Evolutionary conservation across 92 coral and sea anemone genomes (phyloP).

Genomic region (Zoanthus solanderi): DNA sequence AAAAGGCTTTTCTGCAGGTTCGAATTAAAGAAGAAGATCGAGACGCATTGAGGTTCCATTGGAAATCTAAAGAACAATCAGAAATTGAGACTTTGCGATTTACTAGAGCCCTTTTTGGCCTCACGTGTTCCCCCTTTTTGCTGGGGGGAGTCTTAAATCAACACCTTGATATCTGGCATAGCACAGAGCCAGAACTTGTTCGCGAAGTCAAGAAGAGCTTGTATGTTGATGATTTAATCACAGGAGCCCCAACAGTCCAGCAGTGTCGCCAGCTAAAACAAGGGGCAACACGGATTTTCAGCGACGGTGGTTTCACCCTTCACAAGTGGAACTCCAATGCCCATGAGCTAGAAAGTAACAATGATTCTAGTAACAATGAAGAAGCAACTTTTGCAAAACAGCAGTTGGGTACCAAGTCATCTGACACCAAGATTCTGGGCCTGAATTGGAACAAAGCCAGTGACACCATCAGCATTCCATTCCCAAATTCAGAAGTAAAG

Average conservation of each 20-base stretch:
- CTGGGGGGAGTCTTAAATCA: constrained; percentile 32
- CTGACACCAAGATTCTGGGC: constrained; percentile 31
- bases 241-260: constrained; percentile 36
- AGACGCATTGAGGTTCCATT: constrained; percentile 7
- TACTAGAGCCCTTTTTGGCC: too few relatives aligned
- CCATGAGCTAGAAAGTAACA: neutral
- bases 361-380: neutral
- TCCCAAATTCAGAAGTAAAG: too few relatives aligned
- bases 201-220: constrained; percentile 15
- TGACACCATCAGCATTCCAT: too few relatives aligned
- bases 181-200: constrained; percentile 32
- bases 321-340: neutral
- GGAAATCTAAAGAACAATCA: constrained; percentile 34
- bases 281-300: constrained; percentile 35
- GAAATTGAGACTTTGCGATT: constrained; percentile 25
- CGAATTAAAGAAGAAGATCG: neutral
- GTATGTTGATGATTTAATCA: constrained; percentile 32
- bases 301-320: constrained; percentile 12
- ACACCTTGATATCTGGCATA: constrained; percentile 9
- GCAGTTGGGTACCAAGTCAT: constrained; percentile 42
- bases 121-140: neutral
- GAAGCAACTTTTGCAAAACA: constrained; percentile 5
- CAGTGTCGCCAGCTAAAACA: constrained; percentile 31
- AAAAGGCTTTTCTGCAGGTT: neutral
- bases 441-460: too few relatives aligned